Percentiles rank a stretch among this genome's conserved stretches.
Evolutionary conservation across 2,797 vertebrate species (phyloP).

Genomic region (Falco berigora): DNA sequence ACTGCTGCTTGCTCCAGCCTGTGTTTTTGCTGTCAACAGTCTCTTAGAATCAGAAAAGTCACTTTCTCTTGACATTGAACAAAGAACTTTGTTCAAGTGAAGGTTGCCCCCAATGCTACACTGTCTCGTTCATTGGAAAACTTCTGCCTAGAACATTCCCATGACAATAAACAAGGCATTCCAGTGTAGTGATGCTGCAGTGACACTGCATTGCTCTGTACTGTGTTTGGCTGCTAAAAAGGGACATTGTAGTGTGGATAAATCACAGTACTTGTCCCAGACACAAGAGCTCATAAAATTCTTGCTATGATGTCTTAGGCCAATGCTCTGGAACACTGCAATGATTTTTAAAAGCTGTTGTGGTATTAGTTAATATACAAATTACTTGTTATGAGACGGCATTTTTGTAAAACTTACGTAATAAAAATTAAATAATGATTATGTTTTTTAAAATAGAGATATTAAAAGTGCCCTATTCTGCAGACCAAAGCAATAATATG

Average conservation of each 20-base stretch:
- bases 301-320: background rate
- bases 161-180: background rate
- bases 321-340: slow-evolving; percentile 7
- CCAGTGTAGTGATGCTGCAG: background rate
- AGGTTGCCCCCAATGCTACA: background rate
- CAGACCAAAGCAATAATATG: slow-evolving; percentile 12
- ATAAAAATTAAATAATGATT: slow-evolving; percentile 48
- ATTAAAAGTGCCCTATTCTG: background rate
- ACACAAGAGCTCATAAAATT: background rate
- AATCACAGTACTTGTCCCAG: background rate
- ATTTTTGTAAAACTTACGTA: background rate
- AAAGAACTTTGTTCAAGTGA: background rate
- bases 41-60: background rate
- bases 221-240: background rate
- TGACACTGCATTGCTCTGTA: background rate
- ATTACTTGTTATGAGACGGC: background rate
- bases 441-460: slow-evolving; percentile 13
- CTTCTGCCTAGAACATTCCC: background rate
- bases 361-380: slow-evolving; percentile 12
- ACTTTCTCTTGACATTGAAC: background rate
- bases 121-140: background rate
- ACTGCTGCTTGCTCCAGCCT: background rate
- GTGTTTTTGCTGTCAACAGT: background rate
- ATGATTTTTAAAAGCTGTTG: slow-evolving; percentile 11
- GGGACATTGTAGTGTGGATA: background rate